phyloP scores from a whole-genome alignment of 1,140 invertebrate species.

The Lepidurus arcticus region DNA sequence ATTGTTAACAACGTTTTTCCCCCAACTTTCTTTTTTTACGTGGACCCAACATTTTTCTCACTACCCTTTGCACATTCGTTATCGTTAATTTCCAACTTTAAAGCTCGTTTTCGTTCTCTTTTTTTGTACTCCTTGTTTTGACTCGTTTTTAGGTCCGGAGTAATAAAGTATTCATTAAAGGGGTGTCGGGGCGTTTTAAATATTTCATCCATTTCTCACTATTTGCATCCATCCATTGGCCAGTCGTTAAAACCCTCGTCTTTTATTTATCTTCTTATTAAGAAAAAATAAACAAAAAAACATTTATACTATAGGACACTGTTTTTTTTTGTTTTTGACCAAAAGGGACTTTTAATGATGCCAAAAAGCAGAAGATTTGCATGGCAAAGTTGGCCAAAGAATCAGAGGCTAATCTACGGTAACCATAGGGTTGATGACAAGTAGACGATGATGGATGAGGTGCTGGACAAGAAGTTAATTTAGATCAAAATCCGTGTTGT shows the following conservation, averaged over 20 bases:
- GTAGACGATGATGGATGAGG: constrained; percentile 14
- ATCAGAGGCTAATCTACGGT: not conserved
- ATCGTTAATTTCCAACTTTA: not conserved
- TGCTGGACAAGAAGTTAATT: constrained; percentile 22
- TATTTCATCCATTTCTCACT: not conserved
- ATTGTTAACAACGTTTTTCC: constrained; percentile 15
- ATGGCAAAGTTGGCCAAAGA: not conserved
- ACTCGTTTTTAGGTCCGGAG: not conserved
- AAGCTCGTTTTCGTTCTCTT: not conserved
- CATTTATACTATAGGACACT: too few relatives aligned
- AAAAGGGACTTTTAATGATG: not conserved
- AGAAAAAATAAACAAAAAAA: not conserved
- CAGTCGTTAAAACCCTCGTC: not conserved
- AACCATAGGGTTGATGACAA: constrained; percentile 18
- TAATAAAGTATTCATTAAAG: constrained; percentile 20
- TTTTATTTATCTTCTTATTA: not conserved
- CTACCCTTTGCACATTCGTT: not conserved
- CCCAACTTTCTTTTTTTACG: not conserved
- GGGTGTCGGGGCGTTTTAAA: constrained; percentile 20
- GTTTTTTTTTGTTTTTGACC: too few relatives aligned
- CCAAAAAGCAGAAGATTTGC: not conserved
- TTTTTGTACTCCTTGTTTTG: not conserved
- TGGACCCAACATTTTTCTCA: not conserved
- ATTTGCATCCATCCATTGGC: not conserved
- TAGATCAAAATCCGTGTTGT: not conserved